phyloP scores from a whole-genome alignment of 2,797 vertebrate species.

The Harpagifer antarcticus region DNA sequence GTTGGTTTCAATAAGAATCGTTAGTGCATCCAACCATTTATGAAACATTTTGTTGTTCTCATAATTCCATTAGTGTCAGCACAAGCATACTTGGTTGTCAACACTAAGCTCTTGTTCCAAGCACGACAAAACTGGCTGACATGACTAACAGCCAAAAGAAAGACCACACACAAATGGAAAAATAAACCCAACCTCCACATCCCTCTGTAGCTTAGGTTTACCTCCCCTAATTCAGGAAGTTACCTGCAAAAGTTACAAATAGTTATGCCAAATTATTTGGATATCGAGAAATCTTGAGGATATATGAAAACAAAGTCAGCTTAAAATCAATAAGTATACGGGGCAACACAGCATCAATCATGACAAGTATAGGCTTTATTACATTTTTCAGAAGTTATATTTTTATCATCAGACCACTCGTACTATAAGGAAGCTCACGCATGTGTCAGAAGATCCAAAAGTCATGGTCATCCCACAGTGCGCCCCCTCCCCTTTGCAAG shows the following conservation, averaged over 20 bases:
- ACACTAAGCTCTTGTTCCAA: conserved; percentile 17
- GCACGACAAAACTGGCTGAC: not conserved
- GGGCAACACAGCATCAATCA: not conserved
- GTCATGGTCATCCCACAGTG: conserved; percentile 16
- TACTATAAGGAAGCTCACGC: not conserved
- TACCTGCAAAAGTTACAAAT: not conserved
- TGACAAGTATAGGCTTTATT: not conserved
- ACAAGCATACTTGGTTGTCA: conserved; percentile 42
- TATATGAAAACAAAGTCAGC: not conserved
- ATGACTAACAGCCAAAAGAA: not conserved
- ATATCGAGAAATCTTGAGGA: not conserved
- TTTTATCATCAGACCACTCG: not conserved
- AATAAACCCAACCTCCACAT: not conserved
- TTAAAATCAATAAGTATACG: not conserved
- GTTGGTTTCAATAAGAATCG: conserved; percentile 36
- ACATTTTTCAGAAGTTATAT: not conserved
- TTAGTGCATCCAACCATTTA: conserved; percentile 24
- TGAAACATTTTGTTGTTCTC: conserved; percentile 38
- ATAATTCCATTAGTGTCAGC: conserved; percentile 39
- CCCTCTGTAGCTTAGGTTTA: not conserved
- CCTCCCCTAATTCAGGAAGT: not conserved
- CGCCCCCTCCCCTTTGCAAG: conserved; percentile 39
- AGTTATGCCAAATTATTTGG: not conserved
- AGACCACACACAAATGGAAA: not conserved
- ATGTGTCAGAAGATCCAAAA: conserved; percentile 23